Percentiles rank a stretch among this genome's conserved stretches.
These are phyloP conservation scores for Clytia hemisphaerica DNA, from an alignment of 30 jellyfish, hydroid and myxozoan genomes.

Conservation along the genomic window DNA sequence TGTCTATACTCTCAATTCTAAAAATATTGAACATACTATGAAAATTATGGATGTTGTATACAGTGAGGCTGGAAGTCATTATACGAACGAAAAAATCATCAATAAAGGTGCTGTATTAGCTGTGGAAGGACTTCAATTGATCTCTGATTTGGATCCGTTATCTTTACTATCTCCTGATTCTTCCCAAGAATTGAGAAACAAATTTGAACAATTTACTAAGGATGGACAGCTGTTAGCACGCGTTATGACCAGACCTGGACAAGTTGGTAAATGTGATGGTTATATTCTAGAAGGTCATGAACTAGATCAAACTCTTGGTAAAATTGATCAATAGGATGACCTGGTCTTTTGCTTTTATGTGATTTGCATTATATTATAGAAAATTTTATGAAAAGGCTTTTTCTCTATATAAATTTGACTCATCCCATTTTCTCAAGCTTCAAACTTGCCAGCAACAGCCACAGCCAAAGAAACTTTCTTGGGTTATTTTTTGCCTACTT, in stretches of 20 bases:
- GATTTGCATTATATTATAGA: too few relatives aligned
- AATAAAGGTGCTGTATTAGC: conserved; percentile 42
- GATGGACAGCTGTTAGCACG: conserved; percentile 21
- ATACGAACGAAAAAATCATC: conserved; percentile 34
- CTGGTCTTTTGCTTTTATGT: too few relatives aligned
- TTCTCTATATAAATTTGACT: too few relatives aligned
- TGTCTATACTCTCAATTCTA: conserved; percentile 39
- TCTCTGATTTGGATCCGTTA: too few relatives aligned
- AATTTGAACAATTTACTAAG: not conserved
- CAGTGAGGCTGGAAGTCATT: conserved; percentile 43
- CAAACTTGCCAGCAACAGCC: too few relatives aligned
- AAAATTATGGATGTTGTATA: conserved; percentile 55
- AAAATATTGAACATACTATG: conserved; percentile 28
- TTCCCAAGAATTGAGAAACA: not conserved
- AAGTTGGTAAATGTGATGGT: conserved; percentile 80
- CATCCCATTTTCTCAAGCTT: too few relatives aligned
- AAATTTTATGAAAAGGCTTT: too few relatives aligned
- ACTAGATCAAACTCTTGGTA: not conserved
- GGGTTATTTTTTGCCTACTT: too few relatives aligned
- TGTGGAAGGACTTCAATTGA: conserved; percentile 31
- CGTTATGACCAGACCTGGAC: conserved; percentile 77
- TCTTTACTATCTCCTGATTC: conserved; percentile 2
- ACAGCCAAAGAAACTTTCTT: too few relatives aligned
- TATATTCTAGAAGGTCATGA: conserved; percentile 66
- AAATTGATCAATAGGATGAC: too few relatives aligned